phyloP scores from a whole-genome alignment of 2,797 vertebrate genomes.

The Garrulus glandarius region DNA sequence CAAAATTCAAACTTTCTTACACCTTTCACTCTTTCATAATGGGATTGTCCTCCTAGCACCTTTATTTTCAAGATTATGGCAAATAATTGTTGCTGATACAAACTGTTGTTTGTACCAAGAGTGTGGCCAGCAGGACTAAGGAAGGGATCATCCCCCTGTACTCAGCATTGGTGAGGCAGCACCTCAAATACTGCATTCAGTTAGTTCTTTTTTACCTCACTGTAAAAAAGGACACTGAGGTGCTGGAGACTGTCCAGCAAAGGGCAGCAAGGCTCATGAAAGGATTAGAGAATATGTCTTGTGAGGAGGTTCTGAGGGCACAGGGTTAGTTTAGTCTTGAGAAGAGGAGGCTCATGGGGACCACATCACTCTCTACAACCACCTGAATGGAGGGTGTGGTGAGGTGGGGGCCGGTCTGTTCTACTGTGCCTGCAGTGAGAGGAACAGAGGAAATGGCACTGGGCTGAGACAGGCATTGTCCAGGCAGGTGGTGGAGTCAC shows the following conservation, averaged over 20 bases:
- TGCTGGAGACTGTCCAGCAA: accelerated
- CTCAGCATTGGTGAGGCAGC: background rate
- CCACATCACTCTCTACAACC: too few species aligned
- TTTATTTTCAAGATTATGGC: background rate
- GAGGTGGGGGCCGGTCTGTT: background rate
- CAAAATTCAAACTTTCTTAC: background rate
- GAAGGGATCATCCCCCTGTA: background rate
- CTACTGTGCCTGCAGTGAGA: background rate
- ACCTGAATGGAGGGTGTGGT: background rate
- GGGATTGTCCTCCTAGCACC: background rate
- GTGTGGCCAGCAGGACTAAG: background rate
- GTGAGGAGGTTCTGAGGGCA: background rate
- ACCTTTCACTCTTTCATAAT: background rate
- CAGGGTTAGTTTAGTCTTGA: background rate
- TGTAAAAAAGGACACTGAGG: background rate
- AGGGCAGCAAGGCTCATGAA: background rate
- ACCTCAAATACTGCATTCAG: background rate
- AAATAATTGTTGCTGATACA: background rate
- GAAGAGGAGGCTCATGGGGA: background rate
- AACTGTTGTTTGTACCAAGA: background rate
- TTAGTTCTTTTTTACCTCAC: background rate
- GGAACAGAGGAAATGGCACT: background rate
- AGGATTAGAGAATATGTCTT: background rate
- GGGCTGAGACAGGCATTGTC: background rate
- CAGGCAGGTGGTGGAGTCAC: background rate